These are phyloP conservation scores for Myotis daubentonii DNA, from an alignment of 2,797 vertebrate species.

Conservation along the genomic window DNA sequence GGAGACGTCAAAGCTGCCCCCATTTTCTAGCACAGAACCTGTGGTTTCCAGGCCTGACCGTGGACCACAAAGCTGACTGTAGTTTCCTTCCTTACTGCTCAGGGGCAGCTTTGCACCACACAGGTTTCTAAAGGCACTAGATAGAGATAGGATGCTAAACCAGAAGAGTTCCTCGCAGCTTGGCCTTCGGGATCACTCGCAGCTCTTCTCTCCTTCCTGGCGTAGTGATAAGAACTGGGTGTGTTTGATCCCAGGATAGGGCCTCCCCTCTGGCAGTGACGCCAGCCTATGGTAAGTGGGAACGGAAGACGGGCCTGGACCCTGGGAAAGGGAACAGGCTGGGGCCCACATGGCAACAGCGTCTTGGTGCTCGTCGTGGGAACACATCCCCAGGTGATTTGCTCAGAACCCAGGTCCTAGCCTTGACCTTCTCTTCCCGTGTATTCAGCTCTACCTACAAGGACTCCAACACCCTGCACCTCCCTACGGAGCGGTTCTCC, in stretches of 20 bases:
- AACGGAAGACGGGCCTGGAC: neutral
- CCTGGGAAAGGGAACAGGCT: slow-evolving; percentile 27
- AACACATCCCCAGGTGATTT: slow-evolving; percentile 60
- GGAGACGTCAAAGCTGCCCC: neutral
- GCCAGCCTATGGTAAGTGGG: slow-evolving; percentile 63
- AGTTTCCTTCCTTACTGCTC: neutral
- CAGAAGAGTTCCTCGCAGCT: neutral
- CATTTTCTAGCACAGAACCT: slow-evolving; percentile 30
- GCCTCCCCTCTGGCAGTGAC: slow-evolving; percentile 42
- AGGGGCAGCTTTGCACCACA: neutral
- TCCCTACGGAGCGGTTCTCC: slow-evolving; percentile 98
- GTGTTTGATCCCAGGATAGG: slow-evolving; percentile 40
- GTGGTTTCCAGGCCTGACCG: slow-evolving; percentile 4
- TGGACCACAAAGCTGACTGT: slow-evolving; percentile 31
- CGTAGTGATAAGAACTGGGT: slow-evolving; percentile 4
- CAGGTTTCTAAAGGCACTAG: neutral
- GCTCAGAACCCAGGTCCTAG: slow-evolving; percentile 27
- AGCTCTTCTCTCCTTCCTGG: neutral
- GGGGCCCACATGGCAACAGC: neutral
- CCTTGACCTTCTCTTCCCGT: slow-evolving; percentile 70
- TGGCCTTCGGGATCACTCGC: neutral
- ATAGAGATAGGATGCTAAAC: neutral
- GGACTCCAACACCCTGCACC: slow-evolving; percentile 98
- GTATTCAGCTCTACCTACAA: slow-evolving; percentile 95
- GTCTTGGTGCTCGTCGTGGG: slow-evolving; percentile 46